Percentiles rank a stretch among this genome's conserved stretches.
These are phyloP conservation scores for Nyctalus aviator DNA, from an alignment of 2,797 vertebrate genomes.

Conservation along the genomic window DNA sequence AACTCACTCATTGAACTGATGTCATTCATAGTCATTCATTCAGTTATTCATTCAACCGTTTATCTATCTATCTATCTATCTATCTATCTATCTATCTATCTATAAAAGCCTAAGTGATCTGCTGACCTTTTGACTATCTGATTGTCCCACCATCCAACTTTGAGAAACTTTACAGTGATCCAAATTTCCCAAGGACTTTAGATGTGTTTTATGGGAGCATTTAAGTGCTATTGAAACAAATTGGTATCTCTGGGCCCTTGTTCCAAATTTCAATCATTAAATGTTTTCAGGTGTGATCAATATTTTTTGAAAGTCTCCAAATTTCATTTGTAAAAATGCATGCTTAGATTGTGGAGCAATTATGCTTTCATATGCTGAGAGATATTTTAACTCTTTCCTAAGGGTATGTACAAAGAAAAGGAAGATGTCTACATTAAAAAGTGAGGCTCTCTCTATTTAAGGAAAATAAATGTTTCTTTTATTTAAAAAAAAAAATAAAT, in stretches of 20 bases:
- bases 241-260: background rate
- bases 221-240: constrained; percentile 4
- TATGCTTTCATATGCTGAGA: background rate
- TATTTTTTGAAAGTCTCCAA: constrained; percentile 54
- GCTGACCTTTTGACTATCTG: no score
- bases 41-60: background rate
- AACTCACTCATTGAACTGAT: background rate
- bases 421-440: background rate
- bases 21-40: background rate
- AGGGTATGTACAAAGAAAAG: background rate
- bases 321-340: constrained; percentile 56
- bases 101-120: no score
- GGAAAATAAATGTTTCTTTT: background rate
- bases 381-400: constrained; percentile 36
- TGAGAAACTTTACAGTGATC: background rate
- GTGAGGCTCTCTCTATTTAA: background rate
- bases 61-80: background rate
- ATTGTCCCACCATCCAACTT: background rate
- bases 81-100: no score
- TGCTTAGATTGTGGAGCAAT: constrained; percentile 26
- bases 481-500: background rate
- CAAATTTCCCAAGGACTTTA: background rate
- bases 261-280: constrained; percentile 53
- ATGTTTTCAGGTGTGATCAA: constrained; percentile 45
- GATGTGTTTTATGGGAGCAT: background rate